These are phyloP conservation scores for Noctilio leporinus DNA, from an alignment of 2,113 vertebrate genomes.

Conservation along the genomic window DNA sequence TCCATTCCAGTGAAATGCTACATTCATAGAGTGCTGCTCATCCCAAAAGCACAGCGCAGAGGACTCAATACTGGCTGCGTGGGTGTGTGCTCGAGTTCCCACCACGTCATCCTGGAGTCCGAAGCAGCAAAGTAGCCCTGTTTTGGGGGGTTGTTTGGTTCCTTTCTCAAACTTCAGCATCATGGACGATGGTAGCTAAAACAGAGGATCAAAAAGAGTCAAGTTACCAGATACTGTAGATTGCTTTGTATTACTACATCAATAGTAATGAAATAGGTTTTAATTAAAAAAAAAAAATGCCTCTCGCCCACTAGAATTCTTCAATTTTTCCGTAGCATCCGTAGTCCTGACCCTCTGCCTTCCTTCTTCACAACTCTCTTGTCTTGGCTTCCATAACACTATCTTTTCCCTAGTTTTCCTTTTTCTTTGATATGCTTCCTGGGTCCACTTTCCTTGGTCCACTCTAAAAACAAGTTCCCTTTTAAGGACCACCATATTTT, in stretches of 20 bases:
- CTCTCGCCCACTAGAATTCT: background rate
- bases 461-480: background rate
- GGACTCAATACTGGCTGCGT: slow-evolving; percentile 71
- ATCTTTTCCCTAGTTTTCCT: background rate
- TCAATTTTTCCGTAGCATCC: background rate
- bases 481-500: background rate
- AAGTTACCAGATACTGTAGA: background rate
- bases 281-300: background rate
- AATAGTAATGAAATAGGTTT: background rate
- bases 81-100: slow-evolving; percentile 76
- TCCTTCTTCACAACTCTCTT: background rate
- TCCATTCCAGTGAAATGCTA: slow-evolving; percentile 81
- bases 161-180: slow-evolving; percentile 58
- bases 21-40: slow-evolving; percentile 81
- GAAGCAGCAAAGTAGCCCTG: slow-evolving; percentile 37
- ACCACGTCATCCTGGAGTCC: slow-evolving; percentile 46
- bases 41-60: slow-evolving; percentile 50
- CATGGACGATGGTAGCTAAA: slow-evolving; percentile 97
- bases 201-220: slow-evolving; percentile 45
- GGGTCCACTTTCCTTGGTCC: background rate
- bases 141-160: slow-evolving; percentile 5
- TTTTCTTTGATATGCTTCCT: background rate
- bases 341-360: background rate
- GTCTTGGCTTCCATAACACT: background rate
- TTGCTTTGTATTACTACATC: background rate